A percentile compares a stretch with the other conserved stretches of the same genome.
phyloP scores from a whole-genome alignment of 2,888 invertebrate genomes.

The Ceraclea dissimilis region DNA sequence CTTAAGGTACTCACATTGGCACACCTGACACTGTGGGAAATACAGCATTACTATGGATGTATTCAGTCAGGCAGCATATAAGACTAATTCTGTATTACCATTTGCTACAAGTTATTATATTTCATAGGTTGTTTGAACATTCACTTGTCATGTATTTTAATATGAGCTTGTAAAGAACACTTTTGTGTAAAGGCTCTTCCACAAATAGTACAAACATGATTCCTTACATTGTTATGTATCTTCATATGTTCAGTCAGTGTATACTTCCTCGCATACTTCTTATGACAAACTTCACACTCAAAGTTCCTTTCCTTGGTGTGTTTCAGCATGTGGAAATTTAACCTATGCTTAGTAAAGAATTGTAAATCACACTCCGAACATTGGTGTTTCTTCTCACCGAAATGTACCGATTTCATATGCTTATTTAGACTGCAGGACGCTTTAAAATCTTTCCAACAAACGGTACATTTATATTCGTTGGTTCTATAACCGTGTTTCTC shows the following conservation, averaged over 20 bases:
- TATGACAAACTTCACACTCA: conserved; percentile 44
- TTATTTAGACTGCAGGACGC: not conserved
- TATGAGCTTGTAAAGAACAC: conserved; percentile 7
- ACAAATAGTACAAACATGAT: conserved; percentile 14
- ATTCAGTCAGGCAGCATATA: too few species aligned
- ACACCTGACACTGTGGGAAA: too few species aligned
- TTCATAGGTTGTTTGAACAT: too few species aligned
- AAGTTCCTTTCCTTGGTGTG: conserved; percentile 49
- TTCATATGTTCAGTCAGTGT: conserved; percentile 41
- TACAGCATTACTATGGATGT: too few species aligned
- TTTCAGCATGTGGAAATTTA: conserved; percentile 51
- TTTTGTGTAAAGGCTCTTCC: conserved; percentile 17
- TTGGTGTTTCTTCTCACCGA: not conserved
- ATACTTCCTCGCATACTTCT: conserved; percentile 44
- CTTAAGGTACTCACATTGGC: too few species aligned
- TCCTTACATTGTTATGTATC: conserved; percentile 38
- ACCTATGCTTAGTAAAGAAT: conserved; percentile 46
- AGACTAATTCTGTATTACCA: too few species aligned
- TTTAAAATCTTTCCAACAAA: conserved; percentile 14
- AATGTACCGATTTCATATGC: conserved; percentile 8
- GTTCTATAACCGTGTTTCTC: conserved; percentile 29
- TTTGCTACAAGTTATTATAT: too few species aligned
- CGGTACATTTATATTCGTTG: conserved; percentile 21
- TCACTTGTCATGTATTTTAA: conserved; percentile 13
- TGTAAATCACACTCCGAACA: conserved; percentile 38